These are phyloP conservation scores for Drosophila ananassae DNA, from an alignment of 1,140 invertebrate species.

Conservation along the genomic window DNA sequence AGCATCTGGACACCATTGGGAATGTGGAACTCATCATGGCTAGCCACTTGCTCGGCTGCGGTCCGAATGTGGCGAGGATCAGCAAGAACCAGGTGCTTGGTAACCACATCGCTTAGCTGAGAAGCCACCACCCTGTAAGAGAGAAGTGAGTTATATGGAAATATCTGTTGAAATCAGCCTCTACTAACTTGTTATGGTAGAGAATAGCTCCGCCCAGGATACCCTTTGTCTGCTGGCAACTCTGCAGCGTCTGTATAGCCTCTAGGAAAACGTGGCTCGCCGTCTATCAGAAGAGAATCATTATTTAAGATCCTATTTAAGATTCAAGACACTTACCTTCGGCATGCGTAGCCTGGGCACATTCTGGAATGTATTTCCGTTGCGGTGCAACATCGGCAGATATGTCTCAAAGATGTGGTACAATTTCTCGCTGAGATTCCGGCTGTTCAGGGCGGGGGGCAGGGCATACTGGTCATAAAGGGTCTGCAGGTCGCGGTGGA, in stretches of 20 bases:
- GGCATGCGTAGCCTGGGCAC: slow-evolving; percentile 91
- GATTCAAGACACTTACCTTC: slow-evolving; percentile 85
- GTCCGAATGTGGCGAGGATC: slow-evolving; percentile 92
- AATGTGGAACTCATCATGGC: slow-evolving; percentile 87
- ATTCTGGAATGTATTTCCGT: slow-evolving; percentile 91
- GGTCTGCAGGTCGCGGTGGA: slow-evolving; percentile 90
- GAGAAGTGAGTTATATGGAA: not conserved
- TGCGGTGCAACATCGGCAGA: slow-evolving; percentile 91
- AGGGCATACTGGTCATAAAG: slow-evolving; percentile 86
- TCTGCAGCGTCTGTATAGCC: slow-evolving; percentile 91
- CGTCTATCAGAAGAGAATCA: slow-evolving; percentile 85
- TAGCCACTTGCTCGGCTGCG: slow-evolving; percentile 88
- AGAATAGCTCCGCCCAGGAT: slow-evolving; percentile 91
- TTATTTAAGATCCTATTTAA: not conserved
- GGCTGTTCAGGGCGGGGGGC: slow-evolving; percentile 69
- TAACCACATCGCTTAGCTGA: slow-evolving; percentile 89
- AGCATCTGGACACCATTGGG: slow-evolving; percentile 91
- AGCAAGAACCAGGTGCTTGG: slow-evolving; percentile 90
- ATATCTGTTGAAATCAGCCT: not conserved
- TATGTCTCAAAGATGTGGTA: slow-evolving; percentile 94
- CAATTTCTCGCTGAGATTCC: slow-evolving; percentile 89
- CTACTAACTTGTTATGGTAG: slow-evolving; percentile 91
- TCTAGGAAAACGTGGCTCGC: slow-evolving; percentile 92
- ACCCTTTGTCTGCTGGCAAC: slow-evolving; percentile 89
- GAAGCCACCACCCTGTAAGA: slow-evolving; percentile 89